Conservation (phyloP, 1,140 invertebrate species). For the Ips typographus region DNA sequence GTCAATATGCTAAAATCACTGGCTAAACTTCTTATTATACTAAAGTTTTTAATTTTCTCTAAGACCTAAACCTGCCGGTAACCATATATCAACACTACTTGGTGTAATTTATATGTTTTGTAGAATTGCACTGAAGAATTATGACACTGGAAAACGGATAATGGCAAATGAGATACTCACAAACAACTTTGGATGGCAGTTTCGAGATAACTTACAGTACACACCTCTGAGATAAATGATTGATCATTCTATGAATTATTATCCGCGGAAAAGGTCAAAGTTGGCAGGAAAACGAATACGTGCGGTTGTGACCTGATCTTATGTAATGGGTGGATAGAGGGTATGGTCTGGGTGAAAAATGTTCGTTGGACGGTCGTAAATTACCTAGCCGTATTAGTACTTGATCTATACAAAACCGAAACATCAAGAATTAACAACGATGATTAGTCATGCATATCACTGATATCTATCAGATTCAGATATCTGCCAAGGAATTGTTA, state of each 20-base stretch:
- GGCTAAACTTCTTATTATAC: background rate
- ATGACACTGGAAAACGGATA: conserved; percentile 11
- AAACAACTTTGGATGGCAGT: conserved; percentile 14
- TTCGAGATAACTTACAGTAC: conserved; percentile 9
- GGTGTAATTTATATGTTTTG: conserved; percentile 15
- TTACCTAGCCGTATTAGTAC: background rate
- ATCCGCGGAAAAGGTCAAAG: conserved; percentile 9
- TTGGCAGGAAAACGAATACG: background rate
- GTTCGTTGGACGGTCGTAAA: background rate
- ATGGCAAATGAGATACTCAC: conserved; percentile 24
- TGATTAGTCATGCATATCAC: conserved; percentile 22
- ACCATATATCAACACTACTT: conserved; percentile 10
- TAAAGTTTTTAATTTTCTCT: background rate
- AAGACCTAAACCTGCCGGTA: background rate
- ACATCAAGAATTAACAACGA: conserved; percentile 12
- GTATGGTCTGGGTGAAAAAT: background rate
- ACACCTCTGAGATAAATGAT: conserved; percentile 19
- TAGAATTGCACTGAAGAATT: conserved; percentile 22
- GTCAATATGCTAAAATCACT: background rate
- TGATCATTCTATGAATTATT: conserved; percentile 22
- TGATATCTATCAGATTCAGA: conserved; percentile 18
- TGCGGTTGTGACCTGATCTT: background rate
- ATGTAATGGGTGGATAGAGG: too few relatives aligned
- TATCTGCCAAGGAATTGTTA: conserved; percentile 20
- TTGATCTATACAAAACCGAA: conserved; percentile 8